Base-by-base conservation (phyloP, 2,888 invertebrate genomes). In the Girardia tigrina region DNA sequence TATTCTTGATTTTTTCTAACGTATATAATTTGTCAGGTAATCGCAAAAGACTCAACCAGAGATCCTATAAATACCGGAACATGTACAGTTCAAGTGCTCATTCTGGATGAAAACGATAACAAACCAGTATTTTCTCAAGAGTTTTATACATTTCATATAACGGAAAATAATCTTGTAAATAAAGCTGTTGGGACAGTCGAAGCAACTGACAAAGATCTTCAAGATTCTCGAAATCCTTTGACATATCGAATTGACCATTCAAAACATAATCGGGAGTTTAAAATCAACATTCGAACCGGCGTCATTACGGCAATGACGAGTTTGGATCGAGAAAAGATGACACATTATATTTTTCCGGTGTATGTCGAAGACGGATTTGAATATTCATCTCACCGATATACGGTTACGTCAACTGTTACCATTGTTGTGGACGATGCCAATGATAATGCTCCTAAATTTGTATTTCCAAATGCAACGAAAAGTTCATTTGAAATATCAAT, bases 361-460 rank as follows among this genome's bases (percentile, higher is more conserved):
- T 42, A 14, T 20, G 74, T 69, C 2, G 42, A 69, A 26, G 74
- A 74, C 20, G 71, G 28, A 2, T 12, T 16, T 12, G 26, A 28
- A 27, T 42, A 69, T 56, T 28, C 42, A 20, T 6, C n/a, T 1
- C 1, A 1, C 12, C 27, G 26, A 20, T 26, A 74, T 28, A 74
- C 56, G 1, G 26, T 69, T n/a, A 74, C 74, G 1, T 26, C 74
- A 2, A 27, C 74, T 1, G 74, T 56, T 4, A 74, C 74, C 2
- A 28, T 74, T 42, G 23, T 42, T 70, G 26, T 74, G 12, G 56
- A 71, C 20, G 74, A 74, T 56, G 36, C 69, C 8, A 74, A 74
- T 28, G 74, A 74, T 42, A 74, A 74, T 69, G 23, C 74, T 23
- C 74, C 74, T 2, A 69, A 56, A 69, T 74, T 74, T 74, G 26